These are phyloP conservation scores for Acleris emargana DNA, from an alignment of 2,888 invertebrate genomes.

Conservation along the genomic window DNA sequence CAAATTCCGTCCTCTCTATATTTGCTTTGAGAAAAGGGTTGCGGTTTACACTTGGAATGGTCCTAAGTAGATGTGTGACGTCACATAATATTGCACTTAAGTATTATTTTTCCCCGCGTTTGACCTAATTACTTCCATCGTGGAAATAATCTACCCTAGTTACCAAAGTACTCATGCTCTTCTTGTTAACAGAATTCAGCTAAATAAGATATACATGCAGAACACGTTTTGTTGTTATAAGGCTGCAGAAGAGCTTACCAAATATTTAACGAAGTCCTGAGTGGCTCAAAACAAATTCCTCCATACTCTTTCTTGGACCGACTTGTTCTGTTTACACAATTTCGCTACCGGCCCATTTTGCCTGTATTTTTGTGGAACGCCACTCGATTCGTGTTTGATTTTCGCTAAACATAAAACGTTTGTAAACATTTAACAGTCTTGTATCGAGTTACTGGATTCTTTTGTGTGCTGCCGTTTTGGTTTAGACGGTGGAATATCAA, in stretches of 20 bases:
- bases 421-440: conserved; percentile 75
- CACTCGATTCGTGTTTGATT: conserved; percentile 80
- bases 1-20: conserved; percentile 52
- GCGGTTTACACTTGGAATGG: conserved; percentile 36
- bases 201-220: conserved; percentile 60
- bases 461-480: conserved; percentile 49
- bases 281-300: conserved; percentile 82
- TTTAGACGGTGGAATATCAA: no score
- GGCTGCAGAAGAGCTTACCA: conserved; percentile 73
- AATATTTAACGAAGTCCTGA: conserved; percentile 79
- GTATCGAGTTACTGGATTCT: conserved; percentile 74
- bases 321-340: conserved; percentile 77
- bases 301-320: conserved; percentile 70
- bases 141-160: neutral
- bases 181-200: conserved; percentile 43
- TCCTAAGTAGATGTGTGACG: conserved; percentile 39
- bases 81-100: conserved; percentile 38
- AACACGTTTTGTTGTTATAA: conserved; percentile 53
- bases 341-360: conserved; percentile 67
- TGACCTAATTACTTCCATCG: neutral
- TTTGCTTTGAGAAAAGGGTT: conserved; percentile 51
- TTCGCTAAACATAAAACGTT: conserved; percentile 76
- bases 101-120: conserved; percentile 4
- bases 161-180: neutral
- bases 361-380: conserved; percentile 74